Conservation (phyloP, 1,140 invertebrate genomes). For the Trinorchestia longiramus region DNA sequence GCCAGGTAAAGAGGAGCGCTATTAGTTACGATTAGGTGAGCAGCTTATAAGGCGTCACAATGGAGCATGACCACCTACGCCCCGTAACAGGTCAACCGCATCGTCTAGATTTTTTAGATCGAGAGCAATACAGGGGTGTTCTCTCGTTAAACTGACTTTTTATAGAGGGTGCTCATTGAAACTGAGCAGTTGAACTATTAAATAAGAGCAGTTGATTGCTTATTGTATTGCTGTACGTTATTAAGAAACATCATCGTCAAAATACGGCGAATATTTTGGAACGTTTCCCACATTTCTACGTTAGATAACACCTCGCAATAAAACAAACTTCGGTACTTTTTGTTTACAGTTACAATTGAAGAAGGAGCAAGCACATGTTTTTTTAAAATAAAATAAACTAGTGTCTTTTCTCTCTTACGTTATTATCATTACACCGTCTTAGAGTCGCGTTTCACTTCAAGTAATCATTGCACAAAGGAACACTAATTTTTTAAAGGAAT, state of each 20-base stretch:
- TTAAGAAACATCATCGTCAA: background rate
- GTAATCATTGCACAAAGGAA: background rate
- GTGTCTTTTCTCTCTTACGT: background rate
- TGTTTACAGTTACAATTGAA: background rate
- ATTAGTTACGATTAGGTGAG: conserved; percentile 8
- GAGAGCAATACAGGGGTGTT: background rate
- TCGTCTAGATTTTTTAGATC: background rate
- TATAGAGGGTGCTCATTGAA: background rate
- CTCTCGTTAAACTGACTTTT: background rate
- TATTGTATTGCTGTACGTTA: background rate
- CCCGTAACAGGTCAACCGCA: background rate
- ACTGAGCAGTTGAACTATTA: background rate
- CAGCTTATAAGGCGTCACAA: background rate
- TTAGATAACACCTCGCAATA: no score
- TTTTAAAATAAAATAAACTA: background rate
- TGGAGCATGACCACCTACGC: background rate
- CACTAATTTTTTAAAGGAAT: background rate
- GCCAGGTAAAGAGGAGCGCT: background rate
- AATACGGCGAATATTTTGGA: background rate
- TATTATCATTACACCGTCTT: background rate
- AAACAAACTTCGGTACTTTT: background rate
- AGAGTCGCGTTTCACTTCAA: background rate
- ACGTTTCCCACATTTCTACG: background rate
- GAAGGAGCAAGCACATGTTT: background rate
- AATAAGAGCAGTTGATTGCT: background rate